Evolutionary conservation across 2,797 vertebrate species (phyloP).

Genomic region (Malurus leucopterus): DNA sequence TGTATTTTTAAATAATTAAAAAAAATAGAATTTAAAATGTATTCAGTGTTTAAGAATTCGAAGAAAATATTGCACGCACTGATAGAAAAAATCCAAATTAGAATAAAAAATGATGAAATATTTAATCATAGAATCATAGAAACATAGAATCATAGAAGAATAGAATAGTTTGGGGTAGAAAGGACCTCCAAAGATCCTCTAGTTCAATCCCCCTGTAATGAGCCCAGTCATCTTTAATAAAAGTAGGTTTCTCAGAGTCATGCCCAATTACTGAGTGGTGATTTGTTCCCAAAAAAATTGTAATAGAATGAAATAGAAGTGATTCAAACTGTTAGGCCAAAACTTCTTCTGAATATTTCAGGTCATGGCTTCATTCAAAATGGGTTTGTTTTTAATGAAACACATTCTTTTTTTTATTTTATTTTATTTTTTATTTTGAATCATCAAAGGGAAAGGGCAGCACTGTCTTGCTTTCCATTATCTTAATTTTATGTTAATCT

Average conservation of each 20-base stretch:
- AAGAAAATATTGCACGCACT: background rate
- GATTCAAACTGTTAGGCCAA: background rate
- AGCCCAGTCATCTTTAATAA: background rate
- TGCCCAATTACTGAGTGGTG: background rate
- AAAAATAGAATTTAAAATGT: background rate
- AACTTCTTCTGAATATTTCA: background rate
- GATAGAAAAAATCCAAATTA: background rate
- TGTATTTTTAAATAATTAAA: background rate
- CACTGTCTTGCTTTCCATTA: fast-evolving
- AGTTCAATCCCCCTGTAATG: background rate
- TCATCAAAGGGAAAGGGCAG: background rate
- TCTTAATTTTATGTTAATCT: background rate
- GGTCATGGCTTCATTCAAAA: background rate
- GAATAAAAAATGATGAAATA: background rate
- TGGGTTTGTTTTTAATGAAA: background rate
- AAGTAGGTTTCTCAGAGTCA: background rate
- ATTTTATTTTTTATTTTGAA: background rate
- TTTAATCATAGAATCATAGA: background rate
- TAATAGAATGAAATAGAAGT: background rate
- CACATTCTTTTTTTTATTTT: background rate
- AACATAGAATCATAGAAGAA: background rate
- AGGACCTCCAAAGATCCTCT: background rate
- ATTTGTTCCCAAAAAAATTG: background rate
- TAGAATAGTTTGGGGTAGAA: background rate
- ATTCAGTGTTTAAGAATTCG: background rate